Conservation (phyloP, 1,140 invertebrate species). For the Anagrus nilaparvatae region DNA sequence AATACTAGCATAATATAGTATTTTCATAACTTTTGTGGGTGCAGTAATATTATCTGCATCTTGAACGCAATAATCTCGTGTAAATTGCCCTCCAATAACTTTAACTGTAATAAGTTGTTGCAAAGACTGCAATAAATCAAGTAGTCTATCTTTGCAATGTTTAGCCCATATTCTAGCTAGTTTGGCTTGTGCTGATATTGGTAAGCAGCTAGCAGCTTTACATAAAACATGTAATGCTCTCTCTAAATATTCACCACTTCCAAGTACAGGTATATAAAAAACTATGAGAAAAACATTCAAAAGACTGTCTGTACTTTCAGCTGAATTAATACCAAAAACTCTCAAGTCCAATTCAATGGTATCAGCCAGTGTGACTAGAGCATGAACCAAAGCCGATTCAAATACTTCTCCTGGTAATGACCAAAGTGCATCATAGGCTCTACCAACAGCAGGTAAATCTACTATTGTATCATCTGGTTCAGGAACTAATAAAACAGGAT, state of each 20-base stretch:
- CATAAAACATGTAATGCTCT: conserved; percentile 72
- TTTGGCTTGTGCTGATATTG: conserved; percentile 67
- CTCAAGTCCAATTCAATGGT: conserved; percentile 65
- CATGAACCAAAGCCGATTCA: conserved; percentile 68
- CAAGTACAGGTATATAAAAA: conserved; percentile 77
- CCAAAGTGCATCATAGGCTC: conserved; percentile 52
- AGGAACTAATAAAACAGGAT: conserved; percentile 43
- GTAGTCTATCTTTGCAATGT: conserved; percentile 58
- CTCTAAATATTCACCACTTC: conserved; percentile 72
- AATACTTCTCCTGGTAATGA: conserved; percentile 45
- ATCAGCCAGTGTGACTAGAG: conserved; percentile 62
- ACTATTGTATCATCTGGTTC: conserved; percentile 42
- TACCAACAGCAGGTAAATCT: conserved; percentile 51
- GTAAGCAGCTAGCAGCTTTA: conserved; percentile 61
- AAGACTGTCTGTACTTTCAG: conserved; percentile 40
- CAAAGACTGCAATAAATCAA: conserved; percentile 63
- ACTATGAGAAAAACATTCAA: conserved; percentile 77
- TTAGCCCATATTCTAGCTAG: conserved; percentile 69
- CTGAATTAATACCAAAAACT: conserved; percentile 38
- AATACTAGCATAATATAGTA: conserved; percentile 84
- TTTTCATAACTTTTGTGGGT: conserved; percentile 77
- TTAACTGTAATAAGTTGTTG: conserved; percentile 79
- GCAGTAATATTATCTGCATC: conserved; percentile 72
- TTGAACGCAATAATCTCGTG: conserved; percentile 65
- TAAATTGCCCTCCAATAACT: conserved; percentile 67